Conservation (phyloP, 1,140 invertebrate species). For the Conus ventricosus region DNA sequence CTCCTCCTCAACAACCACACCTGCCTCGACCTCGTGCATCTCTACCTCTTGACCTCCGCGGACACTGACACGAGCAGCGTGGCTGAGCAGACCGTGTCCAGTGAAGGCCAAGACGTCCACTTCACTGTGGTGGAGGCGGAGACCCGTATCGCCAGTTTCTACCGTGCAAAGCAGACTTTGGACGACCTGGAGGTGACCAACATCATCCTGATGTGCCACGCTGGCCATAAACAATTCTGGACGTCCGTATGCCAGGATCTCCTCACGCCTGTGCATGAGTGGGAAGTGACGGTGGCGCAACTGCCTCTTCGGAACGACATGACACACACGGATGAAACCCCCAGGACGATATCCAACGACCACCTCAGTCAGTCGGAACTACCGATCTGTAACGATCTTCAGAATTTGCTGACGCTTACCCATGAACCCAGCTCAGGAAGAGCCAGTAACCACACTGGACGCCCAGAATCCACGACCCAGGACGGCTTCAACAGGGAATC, state of each 20-base stretch:
- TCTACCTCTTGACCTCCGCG: constrained; percentile 32
- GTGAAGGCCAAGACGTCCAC: not conserved
- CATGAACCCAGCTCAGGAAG: too few species aligned
- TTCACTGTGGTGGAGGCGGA: not conserved
- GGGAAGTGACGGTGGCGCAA: not conserved
- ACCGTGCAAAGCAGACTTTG: constrained; percentile 37
- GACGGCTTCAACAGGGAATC: too few species aligned
- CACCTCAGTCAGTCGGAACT: not conserved
- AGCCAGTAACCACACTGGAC: too few species aligned
- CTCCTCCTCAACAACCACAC: not conserved
- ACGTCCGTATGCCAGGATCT: constrained; percentile 1
- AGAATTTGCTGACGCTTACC: too few species aligned
- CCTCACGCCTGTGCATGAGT: constrained; percentile 40
- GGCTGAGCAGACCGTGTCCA: not conserved
- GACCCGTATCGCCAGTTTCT: constrained; percentile 27
- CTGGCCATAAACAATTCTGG: constrained; percentile 28
- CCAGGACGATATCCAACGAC: not conserved
- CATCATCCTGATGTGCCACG: constrained; percentile 30
- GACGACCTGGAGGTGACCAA: constrained; percentile 25
- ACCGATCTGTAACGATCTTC: too few species aligned
- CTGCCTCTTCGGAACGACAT: not conserved
- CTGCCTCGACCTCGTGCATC: not conserved
- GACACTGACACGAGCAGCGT: not conserved
- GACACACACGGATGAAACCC: not conserved
- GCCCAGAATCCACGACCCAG: too few species aligned